A percentile compares a stretch with the other conserved stretches of the same genome.
Conservation (phyloP, 2,113 vertebrate genomes). For the Corapipo altera region DNA sequence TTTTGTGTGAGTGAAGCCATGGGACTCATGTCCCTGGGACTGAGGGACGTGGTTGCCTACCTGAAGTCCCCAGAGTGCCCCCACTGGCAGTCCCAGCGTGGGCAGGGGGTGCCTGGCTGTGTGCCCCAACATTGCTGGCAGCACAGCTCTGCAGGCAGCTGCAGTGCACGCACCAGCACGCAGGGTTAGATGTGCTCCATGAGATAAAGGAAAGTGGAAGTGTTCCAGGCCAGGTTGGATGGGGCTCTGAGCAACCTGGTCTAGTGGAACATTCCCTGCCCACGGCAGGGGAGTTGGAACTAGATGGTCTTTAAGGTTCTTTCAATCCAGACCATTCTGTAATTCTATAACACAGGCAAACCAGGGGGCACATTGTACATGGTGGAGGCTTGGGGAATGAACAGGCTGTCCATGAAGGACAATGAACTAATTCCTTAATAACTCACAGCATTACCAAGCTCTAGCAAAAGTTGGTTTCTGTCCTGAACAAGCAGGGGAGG, state of each 20-base stretch:
- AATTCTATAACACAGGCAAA: background rate
- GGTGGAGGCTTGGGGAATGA: background rate
- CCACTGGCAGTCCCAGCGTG: fast-evolving
- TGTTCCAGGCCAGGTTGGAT: background rate
- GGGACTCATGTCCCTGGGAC: background rate
- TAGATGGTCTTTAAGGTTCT: background rate
- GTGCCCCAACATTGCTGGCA: fast-evolving
- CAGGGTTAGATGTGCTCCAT: background rate
- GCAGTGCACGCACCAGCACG: fast-evolving
- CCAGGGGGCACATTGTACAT: fast-evolving
- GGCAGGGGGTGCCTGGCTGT: background rate
- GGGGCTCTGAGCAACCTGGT: background rate
- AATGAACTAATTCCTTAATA: background rate
- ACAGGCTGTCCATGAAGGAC: background rate
- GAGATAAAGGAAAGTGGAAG: background rate
- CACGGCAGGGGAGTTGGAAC: background rate
- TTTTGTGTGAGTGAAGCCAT: background rate
- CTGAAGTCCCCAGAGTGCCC: background rate
- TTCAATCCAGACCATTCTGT: background rate
- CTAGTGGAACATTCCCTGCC: background rate
- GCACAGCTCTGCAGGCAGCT: background rate
- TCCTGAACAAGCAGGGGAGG: background rate
- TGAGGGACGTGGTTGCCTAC: background rate
- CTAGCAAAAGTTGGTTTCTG: background rate
- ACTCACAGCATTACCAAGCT: background rate